Evolutionary conservation across 2,888 invertebrate species (phyloP), one percentile per base, ranked within the genome.

Genomic region (Lithophane socia): DNA sequence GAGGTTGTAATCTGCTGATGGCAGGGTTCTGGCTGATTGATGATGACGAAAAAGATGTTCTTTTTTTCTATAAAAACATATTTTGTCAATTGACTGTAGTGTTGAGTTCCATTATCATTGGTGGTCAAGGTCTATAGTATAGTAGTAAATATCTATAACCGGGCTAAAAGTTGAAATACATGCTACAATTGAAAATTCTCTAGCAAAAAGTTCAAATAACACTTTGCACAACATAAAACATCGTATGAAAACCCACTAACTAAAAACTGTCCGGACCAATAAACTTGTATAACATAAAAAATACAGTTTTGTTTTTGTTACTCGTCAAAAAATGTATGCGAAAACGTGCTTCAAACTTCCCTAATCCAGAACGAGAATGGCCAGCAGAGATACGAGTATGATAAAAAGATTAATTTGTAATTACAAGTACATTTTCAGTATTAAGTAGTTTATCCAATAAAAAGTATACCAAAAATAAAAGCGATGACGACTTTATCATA

Each of bases 261-360:
- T 78, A 49, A 42, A 52, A 78, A 67, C 66, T 64, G 47, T 54
- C 29, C 12, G 21, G n/a, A 56, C 8, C 10, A 78, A 78, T 37
- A 78, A 65, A 56, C 24, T 75, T 60, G 49, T 56, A 42, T 47
- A 24, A 21, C 37, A 49, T 24, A 47, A 76, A 54, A 77, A 67
- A 56, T 2, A n/a, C n/a, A n/a, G 47, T 16, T 47, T 63, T 9
- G 29, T 73, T 78, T 47, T 75, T 64, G 18, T 29, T 18, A 2
- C 29, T 18, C 13, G 18, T 18, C 8, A 29, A n/a, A 16, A 75
- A 60, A 77, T n/a, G n/a, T n/a, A n/a, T n/a, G n/a, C n/a, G n/a
- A n/a, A n/a, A n/a, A n/a, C n/a, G n/a, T 54, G 44, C n/a, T 61
- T 47, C 10, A 75, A 47, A 54, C 16, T 61, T 49, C 9, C 47